A percentile compares a stretch with the other conserved stretches of the same genome.
These are phyloP conservation scores for Epistrophella euchroma DNA, from an alignment of 2,888 invertebrate genomes.

Conservation along the genomic window DNA sequence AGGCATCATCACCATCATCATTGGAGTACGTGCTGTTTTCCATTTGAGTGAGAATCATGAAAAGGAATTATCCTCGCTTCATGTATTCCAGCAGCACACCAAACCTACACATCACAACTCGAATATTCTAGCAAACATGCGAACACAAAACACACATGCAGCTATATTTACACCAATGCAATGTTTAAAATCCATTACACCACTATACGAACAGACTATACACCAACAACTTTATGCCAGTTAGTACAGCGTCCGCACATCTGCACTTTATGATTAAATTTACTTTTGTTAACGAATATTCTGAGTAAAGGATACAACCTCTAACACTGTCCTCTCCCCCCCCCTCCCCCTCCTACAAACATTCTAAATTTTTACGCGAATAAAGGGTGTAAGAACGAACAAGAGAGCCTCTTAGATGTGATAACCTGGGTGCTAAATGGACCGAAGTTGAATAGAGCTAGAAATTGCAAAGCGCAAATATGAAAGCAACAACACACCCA, in stretches of 20 bases:
- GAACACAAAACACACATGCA: background rate
- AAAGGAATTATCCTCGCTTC: conserved; percentile 82
- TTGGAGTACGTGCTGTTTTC: conserved; percentile 79
- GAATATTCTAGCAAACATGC: conserved; percentile 50
- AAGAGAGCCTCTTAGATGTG: conserved; percentile 57
- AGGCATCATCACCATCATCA: background rate
- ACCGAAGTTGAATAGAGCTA: conserved; percentile 57
- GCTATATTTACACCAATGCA: conserved; percentile 30
- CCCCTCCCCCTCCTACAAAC: background rate
- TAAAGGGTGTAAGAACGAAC: conserved; percentile 53
- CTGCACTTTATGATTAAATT: conserved; percentile 75
- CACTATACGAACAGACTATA: background rate
- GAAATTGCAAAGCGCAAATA: conserved; percentile 55
- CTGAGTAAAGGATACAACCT: conserved; percentile 25
- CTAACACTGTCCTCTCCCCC: background rate
- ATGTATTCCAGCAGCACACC: conserved; percentile 76
- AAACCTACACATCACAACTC: no score
- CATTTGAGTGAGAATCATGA: conserved; percentile 82
- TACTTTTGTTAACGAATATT: conserved; percentile 66
- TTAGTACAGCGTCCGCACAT: conserved; percentile 60
- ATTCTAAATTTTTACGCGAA: conserved; percentile 36
- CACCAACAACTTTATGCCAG: conserved; percentile 3
- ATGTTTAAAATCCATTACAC: conserved; percentile 64
- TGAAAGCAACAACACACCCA: conserved; percentile 11
- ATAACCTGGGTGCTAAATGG: conserved; percentile 72